Base-by-base conservation (phyloP, 1,140 invertebrate species). In the Heliconius hermathena region DNA sequence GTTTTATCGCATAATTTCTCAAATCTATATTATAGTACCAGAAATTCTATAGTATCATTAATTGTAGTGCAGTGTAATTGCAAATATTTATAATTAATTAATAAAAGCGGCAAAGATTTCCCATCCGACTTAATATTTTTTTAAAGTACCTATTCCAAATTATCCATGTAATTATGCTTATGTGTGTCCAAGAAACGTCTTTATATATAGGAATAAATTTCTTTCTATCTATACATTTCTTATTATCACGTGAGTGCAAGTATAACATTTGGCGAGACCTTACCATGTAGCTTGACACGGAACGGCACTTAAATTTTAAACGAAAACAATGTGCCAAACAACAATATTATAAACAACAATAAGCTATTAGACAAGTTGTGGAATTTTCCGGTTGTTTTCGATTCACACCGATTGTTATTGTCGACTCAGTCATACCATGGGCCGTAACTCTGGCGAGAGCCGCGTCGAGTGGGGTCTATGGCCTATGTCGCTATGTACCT, bases 341-440 rank as follows among this genome's bases (percentile, higher is more conserved):
- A 87, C 87, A 89, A 89, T 89, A 90, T 91, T 82, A 90, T 87
- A 89, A 91, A 91, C 88, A 93, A 93, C 92, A 94, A 92, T 94
- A 91, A 89, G 86, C 92, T 89, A 93, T 94, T 94, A 94, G 92
- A 93, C 87, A 91, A 89, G 84, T 90, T 90, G 87, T 66, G 89
- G 92, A 91, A 93, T 93, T 94, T 94, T 93, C 90, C 90, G 90
- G 88, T 90, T 90, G 91, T 94, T 94, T 94, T 90, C 90, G 91
- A 93, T 92, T 94, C 92, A 90, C 90, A 86, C 86, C 88, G 90
- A 92, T 93, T 92, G 91, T 90, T 92, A 89, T 86, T 84, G 87
- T 85, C 87, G 88, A 83, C 73, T 71, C 82, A 87, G 83, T 81
- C 85, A 87, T 88, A 90, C 85, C 83, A 76, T 86, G 85, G 88